Conservation (phyloP, 2,888 invertebrate genomes). For the Hecatera dysodea region DNA sequence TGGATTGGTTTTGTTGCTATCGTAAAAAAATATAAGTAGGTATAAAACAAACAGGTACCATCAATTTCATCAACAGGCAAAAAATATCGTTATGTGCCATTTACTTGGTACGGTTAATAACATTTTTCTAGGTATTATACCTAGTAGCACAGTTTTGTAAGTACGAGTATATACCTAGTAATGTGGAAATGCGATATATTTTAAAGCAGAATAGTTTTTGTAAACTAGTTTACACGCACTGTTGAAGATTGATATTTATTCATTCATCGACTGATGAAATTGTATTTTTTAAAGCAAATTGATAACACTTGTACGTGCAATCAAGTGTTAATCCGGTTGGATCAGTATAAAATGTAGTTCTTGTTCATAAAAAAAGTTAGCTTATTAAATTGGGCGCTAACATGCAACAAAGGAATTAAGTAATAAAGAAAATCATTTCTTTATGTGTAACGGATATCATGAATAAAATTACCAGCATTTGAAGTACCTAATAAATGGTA, state of each 20-base stretch:
- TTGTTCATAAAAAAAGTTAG: conserved; percentile 6
- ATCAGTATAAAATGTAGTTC: conserved; percentile 16
- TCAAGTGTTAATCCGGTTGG: conserved; percentile 32
- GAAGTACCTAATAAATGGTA: not conserved
- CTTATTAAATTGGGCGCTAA: conserved; percentile 29
- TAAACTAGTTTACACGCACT: conserved; percentile 69
- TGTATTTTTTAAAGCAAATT: conserved; percentile 38
- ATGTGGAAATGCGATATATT: conserved; percentile 46
- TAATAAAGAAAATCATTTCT: not conserved
- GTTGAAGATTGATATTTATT: conserved; percentile 41
- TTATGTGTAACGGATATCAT: conserved; percentile 16
- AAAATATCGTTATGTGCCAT: not conserved
- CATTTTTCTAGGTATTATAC: conserved; percentile 15
- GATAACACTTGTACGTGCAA: conserved; percentile 27
- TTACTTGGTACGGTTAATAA: not conserved
- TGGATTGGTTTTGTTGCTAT: not conserved
- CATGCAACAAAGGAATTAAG: conserved; percentile 13
- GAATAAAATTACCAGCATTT: conserved; percentile 6
- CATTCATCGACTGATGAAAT: conserved; percentile 58
- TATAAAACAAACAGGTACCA: no score
- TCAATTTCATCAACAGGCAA: not conserved
- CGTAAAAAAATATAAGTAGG: no score
- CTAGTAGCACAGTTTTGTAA: conserved; percentile 33
- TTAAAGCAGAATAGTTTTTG: conserved; percentile 27
- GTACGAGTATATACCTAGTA: not conserved